A percentile compares a stretch with the other conserved stretches of the same genome.
Evolutionary conservation across 2,888 invertebrate species (phyloP).

Genomic region (Lasiommata megera): DNA sequence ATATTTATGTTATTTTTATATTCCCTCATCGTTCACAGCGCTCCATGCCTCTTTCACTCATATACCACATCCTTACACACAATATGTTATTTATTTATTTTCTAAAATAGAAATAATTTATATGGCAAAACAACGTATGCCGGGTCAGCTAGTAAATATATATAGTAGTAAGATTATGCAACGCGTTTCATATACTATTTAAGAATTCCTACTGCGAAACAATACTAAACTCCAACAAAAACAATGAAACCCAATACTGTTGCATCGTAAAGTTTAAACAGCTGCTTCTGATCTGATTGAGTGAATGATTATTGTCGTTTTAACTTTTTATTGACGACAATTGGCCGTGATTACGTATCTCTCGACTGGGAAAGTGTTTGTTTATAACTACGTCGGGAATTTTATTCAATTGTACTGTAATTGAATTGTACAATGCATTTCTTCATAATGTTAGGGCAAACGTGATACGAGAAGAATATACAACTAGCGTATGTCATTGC

Average conservation of each 20-base stretch:
- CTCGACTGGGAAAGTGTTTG: conserved; percentile 37
- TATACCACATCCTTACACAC: too few species aligned
- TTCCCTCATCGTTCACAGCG: too few species aligned
- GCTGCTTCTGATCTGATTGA: conserved; percentile 39
- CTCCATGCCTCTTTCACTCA: too few species aligned
- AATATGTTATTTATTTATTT: too few species aligned
- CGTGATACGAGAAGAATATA: background rate
- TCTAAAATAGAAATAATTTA: too few species aligned
- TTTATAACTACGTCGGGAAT: conserved; percentile 30
- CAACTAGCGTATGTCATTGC: too few species aligned
- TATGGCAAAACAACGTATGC: too few species aligned
- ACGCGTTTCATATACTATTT: too few species aligned
- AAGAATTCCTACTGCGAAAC: background rate
- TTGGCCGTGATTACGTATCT: conserved; percentile 57
- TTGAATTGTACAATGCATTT: background rate
- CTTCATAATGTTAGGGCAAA: too few species aligned
- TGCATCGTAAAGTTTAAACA: conserved; percentile 30
- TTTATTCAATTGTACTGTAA: conserved; percentile 16
- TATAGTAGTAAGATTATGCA: too few species aligned
- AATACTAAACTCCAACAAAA: background rate
- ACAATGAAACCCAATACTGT: conserved; percentile 10
- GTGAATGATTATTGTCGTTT: conserved; percentile 53
- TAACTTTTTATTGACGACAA: conserved; percentile 64
- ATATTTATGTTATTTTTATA: too few species aligned
- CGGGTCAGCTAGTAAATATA: too few species aligned